Evolutionary conservation across 2,113 vertebrate genomes (phyloP).

Genomic region (Phrynocephalus versicolor): DNA sequence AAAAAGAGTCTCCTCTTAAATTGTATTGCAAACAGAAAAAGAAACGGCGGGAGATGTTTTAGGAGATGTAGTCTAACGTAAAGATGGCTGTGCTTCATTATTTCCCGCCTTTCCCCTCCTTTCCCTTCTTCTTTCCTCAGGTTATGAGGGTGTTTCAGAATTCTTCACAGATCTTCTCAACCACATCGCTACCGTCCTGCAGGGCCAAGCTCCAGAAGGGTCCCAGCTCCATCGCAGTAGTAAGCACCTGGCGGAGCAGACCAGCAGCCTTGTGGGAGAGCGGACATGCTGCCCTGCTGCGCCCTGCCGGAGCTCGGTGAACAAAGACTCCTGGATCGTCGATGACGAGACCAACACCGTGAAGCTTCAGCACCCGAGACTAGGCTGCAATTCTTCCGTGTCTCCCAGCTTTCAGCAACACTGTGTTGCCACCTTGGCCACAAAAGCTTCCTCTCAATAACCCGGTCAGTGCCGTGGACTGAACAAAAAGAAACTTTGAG

Average conservation of each 20-base stretch:
- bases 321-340: constrained; percentile 88
- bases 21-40: not conserved
- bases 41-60: not conserved
- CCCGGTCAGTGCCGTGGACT: constrained; percentile 64
- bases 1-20: not conserved
- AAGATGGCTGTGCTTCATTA: not conserved
- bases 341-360: constrained; percentile 79
- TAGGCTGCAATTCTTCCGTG: constrained; percentile 89
- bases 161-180: constrained; percentile 96
- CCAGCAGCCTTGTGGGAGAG: constrained; percentile 67
- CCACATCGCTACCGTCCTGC: constrained; percentile 91
- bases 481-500: constrained; percentile 55
- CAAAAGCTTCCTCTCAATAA: constrained; percentile 98
- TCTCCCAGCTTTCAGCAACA: constrained; percentile 98
- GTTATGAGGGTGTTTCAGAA: constrained; percentile 94
- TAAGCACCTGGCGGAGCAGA: constrained; percentile 72
- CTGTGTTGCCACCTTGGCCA: constrained; percentile 92
- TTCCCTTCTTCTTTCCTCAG: constrained; percentile 64
- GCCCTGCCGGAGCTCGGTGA: constrained; percentile 80
- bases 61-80: not conserved
- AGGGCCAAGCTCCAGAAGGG: constrained; percentile 77
- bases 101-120: not conserved
- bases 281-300: constrained; percentile 75
- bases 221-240: constrained; percentile 73
- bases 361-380: constrained; percentile 92